A percentile compares a stretch with the other conserved stretches of the same genome.
Conservation (phyloP, 2,113 vertebrate species). For the Protobothrops flavoviridis region DNA sequence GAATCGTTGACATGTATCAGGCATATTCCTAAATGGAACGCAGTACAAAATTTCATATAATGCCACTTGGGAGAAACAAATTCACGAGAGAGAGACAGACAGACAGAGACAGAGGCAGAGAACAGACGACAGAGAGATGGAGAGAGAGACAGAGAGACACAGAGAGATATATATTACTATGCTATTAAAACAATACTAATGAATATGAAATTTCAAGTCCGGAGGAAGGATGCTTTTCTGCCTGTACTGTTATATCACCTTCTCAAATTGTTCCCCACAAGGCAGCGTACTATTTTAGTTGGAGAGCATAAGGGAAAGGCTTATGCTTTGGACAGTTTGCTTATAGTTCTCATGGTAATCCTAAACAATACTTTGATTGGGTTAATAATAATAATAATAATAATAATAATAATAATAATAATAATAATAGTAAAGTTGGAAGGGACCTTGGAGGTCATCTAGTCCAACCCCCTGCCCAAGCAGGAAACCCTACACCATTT, state of each 20-base stretch:
- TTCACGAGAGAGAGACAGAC: background rate
- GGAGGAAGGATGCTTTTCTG: background rate
- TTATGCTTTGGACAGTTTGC: background rate
- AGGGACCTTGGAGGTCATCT: too few relatives aligned
- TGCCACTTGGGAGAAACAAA: background rate
- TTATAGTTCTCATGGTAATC: background rate
- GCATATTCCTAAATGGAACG: background rate
- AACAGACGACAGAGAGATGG: too few relatives aligned
- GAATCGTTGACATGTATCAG: background rate
- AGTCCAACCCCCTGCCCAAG: too few relatives aligned
- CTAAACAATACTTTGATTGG: background rate
- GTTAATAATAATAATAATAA: too few relatives aligned
- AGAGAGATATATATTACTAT: background rate
- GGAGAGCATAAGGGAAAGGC: background rate
- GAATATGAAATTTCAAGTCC: background rate
- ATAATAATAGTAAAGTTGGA: too few relatives aligned
- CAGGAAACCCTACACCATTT: too few relatives aligned
- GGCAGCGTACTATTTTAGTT: background rate
- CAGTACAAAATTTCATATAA: background rate
- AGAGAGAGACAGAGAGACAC: too few relatives aligned
- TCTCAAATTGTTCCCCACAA: background rate
- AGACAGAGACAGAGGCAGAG: too few relatives aligned
- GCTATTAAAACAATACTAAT: background rate
- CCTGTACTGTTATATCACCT: background rate
- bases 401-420: too few relatives aligned